Conservation (phyloP, 92 coral and sea anemone genomes). For the Nematostella vectensis region DNA sequence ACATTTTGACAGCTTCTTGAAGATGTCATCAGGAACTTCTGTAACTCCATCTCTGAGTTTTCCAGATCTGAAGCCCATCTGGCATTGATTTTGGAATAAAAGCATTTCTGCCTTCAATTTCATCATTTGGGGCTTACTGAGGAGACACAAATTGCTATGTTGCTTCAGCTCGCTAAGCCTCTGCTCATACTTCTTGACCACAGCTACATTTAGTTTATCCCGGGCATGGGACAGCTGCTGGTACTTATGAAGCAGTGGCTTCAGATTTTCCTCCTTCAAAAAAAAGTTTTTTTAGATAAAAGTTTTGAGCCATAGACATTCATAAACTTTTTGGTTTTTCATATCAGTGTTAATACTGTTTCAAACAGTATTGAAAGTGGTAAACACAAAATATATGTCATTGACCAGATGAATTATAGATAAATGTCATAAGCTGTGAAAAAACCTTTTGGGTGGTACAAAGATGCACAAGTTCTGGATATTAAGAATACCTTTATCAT, state of each 20-base stretch:
- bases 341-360: too few relatives aligned
- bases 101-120: background rate
- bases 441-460: too few relatives aligned
- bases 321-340: too few relatives aligned
- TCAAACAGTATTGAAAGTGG: too few relatives aligned
- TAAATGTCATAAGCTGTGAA: too few relatives aligned
- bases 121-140: background rate
- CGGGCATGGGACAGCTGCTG: background rate
- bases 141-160: background rate
- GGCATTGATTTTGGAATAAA: background rate
- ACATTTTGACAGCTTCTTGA: slow-evolving; percentile 18
- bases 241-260: background rate
- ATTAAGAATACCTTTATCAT: too few relatives aligned
- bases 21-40: slow-evolving; percentile 14
- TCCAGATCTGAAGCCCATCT: slow-evolving; percentile 13
- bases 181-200: background rate
- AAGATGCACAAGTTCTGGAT: background rate
- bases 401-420: too few relatives aligned
- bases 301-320: background rate
- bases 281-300: background rate
- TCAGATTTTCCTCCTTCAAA: background rate
- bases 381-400: too few relatives aligned
- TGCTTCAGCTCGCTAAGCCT: background rate
- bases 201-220: background rate
- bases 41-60: slow-evolving; percentile 4